Conservation (phyloP, 2,888 invertebrate species). For the Orgyia antiqua region DNA sequence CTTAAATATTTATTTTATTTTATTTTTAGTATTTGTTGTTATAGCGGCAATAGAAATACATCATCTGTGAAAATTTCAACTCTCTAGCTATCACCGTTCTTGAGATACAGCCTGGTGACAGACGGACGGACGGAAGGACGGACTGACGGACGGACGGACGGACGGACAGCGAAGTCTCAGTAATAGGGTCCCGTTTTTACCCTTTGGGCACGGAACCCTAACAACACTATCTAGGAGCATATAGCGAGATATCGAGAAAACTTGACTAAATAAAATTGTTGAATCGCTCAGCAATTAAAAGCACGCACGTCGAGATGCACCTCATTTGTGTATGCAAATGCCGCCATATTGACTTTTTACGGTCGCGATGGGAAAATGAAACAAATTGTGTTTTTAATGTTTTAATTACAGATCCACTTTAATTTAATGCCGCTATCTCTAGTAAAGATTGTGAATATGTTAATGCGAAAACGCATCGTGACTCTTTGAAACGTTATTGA, state of each 20-base stretch:
- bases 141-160: too few relatives aligned
- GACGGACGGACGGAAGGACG: too few relatives aligned
- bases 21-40: too few relatives aligned
- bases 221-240: conserved; percentile 30
- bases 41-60: too few relatives aligned
- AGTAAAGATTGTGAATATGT: conserved; percentile 50
- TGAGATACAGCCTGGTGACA: too few relatives aligned
- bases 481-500: conserved; percentile 42
- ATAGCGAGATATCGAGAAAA: conserved; percentile 25
- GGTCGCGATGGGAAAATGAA: conserved; percentile 38
- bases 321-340: conserved; percentile 53
- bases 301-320: conserved; percentile 38
- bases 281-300: conserved; percentile 47
- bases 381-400: conserved; percentile 60
- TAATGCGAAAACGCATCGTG: conserved; percentile 47
- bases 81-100: too few relatives aligned
- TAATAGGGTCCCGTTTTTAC: too few relatives aligned
- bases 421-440: conserved; percentile 46
- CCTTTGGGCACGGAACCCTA: too few relatives aligned
- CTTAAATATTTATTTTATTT: too few relatives aligned
- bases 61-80: too few relatives aligned
- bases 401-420: conserved; percentile 57
- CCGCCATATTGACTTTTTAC: conserved; percentile 41
- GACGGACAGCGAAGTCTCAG: too few relatives aligned
- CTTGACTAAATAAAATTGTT: conserved; percentile 32